Conservation (phyloP, 2,113 vertebrate genomes). For the Xyrauchen texanus region DNA sequence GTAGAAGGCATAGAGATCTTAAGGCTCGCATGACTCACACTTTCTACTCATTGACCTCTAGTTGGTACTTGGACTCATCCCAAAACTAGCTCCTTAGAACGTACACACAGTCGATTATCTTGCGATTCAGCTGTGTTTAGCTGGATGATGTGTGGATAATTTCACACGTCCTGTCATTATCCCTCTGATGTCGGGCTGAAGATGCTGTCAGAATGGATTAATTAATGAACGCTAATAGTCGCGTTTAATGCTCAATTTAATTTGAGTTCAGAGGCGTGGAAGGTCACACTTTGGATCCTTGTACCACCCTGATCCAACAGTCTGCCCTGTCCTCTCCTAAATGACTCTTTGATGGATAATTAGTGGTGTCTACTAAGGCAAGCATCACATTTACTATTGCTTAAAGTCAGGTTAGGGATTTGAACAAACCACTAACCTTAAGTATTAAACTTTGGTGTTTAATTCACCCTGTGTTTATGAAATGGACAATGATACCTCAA, state of each 20-base stretch:
- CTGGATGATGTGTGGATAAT: background rate
- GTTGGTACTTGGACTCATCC: background rate
- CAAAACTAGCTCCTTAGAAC: background rate
- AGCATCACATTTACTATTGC: background rate
- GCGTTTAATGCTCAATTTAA: conserved; percentile 32
- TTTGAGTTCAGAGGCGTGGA: conserved; percentile 13
- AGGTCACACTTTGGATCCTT: background rate
- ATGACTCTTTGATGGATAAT: background rate
- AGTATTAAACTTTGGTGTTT: no score
- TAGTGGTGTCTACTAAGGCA: background rate
- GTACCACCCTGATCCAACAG: background rate
- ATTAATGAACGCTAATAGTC: conserved; percentile 32
- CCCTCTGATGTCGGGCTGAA: background rate
- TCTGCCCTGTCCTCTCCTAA: background rate
- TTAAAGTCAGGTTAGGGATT: background rate
- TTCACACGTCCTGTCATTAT: conserved; percentile 3
- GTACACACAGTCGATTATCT: background rate
- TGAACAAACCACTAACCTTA: no score
- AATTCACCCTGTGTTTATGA: no score
- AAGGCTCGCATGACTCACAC: no score
- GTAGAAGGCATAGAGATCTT: no score
- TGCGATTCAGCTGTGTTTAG: background rate
- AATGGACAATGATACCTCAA: no score
- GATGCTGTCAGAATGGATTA: conserved; percentile 15
- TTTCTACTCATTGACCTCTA: no score